phyloP scores from a whole-genome alignment of 2,888 invertebrate genomes.

The Amphimallon solstitiale region DNA sequence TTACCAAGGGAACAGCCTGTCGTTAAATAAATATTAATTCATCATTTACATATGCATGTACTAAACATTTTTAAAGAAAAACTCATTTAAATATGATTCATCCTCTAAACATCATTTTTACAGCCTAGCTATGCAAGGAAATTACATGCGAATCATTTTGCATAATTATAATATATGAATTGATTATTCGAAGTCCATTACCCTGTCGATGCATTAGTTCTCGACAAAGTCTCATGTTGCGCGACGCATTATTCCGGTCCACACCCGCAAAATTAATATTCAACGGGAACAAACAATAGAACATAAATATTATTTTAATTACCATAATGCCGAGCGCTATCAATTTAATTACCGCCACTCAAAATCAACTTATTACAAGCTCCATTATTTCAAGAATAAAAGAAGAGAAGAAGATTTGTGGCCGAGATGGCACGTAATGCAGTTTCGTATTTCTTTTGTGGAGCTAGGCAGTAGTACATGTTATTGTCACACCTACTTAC shows the following conservation, averaged over 20 bases:
- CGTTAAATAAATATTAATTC: too few relatives aligned
- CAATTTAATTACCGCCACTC: constrained; percentile 19
- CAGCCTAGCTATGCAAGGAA: too few relatives aligned
- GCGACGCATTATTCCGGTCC: background rate
- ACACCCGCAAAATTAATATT: constrained; percentile 27
- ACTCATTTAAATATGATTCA: background rate
- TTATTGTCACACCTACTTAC: background rate
- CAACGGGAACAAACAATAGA: constrained; percentile 24
- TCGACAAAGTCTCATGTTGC: background rate
- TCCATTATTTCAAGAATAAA: constrained; percentile 19
- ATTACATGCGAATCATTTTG: background rate
- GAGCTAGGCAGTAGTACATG: background rate
- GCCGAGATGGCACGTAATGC: background rate
- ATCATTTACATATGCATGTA: too few relatives aligned
- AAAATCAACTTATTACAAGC: constrained; percentile 4
- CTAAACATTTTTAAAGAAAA: too few relatives aligned
- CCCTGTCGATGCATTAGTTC: background rate
- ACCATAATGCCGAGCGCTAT: background rate
- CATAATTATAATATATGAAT: constrained; percentile 9
- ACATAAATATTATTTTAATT: constrained; percentile 31
- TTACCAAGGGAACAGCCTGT: too few relatives aligned
- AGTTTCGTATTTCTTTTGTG: constrained; percentile 18
- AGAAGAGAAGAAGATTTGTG: constrained; percentile 2
- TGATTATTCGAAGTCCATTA: constrained; percentile 2
- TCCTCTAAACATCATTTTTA: background rate